Base-by-base conservation (phyloP, 1,140 invertebrate species). In the Zaprionus lachaisei region DNA sequence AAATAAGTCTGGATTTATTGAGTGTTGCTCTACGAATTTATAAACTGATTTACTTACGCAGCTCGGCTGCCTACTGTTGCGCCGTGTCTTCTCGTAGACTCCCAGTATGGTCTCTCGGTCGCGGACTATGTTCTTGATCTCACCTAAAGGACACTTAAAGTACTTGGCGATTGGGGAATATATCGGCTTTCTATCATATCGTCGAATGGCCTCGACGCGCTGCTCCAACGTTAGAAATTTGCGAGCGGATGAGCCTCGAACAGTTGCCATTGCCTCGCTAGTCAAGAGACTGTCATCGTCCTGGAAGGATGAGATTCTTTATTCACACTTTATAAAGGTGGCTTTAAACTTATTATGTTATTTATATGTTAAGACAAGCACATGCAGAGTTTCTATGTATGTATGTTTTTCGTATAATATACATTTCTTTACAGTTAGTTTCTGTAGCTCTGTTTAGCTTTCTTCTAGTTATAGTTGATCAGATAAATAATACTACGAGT, bases 61-160 rank as follows among this genome's bases (percentile, higher is more conserved):
- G 72, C 77, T 72, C 7, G 60, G 70, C n/a, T 69, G 57, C 7
- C 67, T 71, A 37, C 26, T 74, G 49, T 65, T 76, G 17, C 66
- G 49, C 0, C 63, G 57, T 9, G 78, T 82, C n/a, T 79, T 87
- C 54, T 90, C 72, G 28, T 92, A 80, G 61, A 84, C 87, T 31
- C 81, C 77, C 72, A 92, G 57, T 6, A 92, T 90, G 7, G 87
- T 70, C 4, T 82, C 74, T 1, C 91, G 82, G 63, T 92, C 92
- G 4, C 71, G n/a, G 6, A 92, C 71, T 2, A 92, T 86, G 68
- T 80, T 92, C 34, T 92, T 92, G 55, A 92, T 92, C 65, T 92
- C 91, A 57, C 86, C 83, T 83, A 85, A 92, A 66, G 91, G 90
- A 37, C 91, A 92, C 41, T 92, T 92, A 49, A 92, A 92, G 56